Conservation (phyloP, 37 sponge, comb jelly and placozoan species). For the Halisarca cf. caerulea region DNA sequence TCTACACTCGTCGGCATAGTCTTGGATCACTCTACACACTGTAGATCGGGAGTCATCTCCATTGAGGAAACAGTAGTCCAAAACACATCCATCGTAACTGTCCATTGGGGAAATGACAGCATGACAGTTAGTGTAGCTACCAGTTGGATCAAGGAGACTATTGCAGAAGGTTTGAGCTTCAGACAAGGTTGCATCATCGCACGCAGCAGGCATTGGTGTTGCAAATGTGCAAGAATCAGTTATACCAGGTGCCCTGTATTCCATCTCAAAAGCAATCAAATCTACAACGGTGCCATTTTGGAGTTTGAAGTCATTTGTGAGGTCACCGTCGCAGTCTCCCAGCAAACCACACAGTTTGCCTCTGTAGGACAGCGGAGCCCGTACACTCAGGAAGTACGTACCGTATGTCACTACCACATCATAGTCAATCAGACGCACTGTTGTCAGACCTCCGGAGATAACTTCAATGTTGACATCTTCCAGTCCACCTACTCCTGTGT, state of each 20-base stretch:
- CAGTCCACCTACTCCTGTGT: background rate
- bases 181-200: background rate
- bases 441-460: background rate
- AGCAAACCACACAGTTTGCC: constrained; percentile 17
- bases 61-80: background rate
- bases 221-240: background rate
- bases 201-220: background rate
- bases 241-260: background rate
- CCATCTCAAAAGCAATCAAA: background rate
- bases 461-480: background rate
- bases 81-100: background rate
- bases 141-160: background rate
- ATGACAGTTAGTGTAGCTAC: background rate
- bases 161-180: background rate
- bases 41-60: background rate
- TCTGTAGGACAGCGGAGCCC: background rate
- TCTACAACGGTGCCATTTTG: background rate
- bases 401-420: constrained; percentile 8
- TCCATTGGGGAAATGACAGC: background rate
- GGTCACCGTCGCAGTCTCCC: constrained; percentile 13
- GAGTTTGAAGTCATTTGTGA: constrained; percentile 8
- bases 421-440: background rate
- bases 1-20: background rate
- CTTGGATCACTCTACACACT: background rate
- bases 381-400: background rate